Evolutionary conservation across 1,140 invertebrate species (phyloP).

Genomic region (Drusus annulatus): DNA sequence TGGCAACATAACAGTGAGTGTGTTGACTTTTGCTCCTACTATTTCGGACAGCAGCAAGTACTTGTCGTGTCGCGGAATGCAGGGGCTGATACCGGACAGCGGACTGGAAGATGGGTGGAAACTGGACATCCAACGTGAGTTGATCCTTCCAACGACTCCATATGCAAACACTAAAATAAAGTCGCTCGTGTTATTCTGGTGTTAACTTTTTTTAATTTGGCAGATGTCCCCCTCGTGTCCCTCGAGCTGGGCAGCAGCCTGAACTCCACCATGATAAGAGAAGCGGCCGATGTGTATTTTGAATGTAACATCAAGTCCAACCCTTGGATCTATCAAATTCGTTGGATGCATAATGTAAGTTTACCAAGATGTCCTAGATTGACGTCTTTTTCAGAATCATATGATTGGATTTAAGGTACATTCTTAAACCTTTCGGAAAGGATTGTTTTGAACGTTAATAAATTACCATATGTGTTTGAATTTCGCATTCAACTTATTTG

Average conservation of each 20-base stretch:
- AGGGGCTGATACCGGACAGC: slow-evolving; percentile 75
- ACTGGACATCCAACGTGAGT: slow-evolving; percentile 83
- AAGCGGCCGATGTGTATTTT: slow-evolving; percentile 85
- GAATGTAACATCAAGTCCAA: slow-evolving; percentile 85
- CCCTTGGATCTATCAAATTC: slow-evolving; percentile 81
- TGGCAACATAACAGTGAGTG: slow-evolving; percentile 79
- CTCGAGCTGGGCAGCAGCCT: slow-evolving; percentile 78
- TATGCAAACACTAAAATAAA: not conserved
- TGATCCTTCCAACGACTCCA: not conserved
- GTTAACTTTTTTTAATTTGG: slow-evolving; percentile 18
- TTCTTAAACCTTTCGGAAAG: too few relatives aligned
- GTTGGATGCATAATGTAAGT: slow-evolving; percentile 82
- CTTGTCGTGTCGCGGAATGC: slow-evolving; percentile 78
- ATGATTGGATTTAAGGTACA: too few relatives aligned
- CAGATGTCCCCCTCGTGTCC: slow-evolving; percentile 79
- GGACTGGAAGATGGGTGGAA: slow-evolving; percentile 78
- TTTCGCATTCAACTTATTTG: too few relatives aligned
- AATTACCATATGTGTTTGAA: too few relatives aligned
- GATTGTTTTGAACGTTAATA: too few relatives aligned
- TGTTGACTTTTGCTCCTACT: slow-evolving; percentile 78
- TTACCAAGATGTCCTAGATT: not conserved
- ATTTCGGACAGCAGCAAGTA: slow-evolving; percentile 80
- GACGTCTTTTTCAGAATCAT: too few relatives aligned
- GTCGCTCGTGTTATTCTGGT: not conserved
- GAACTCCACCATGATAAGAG: slow-evolving; percentile 77